Percentiles rank a stretch among this genome's conserved stretches.
These are phyloP conservation scores for Paralvinella palmiformis DNA, from an alignment of 1,140 invertebrate genomes.

Conservation along the genomic window DNA sequence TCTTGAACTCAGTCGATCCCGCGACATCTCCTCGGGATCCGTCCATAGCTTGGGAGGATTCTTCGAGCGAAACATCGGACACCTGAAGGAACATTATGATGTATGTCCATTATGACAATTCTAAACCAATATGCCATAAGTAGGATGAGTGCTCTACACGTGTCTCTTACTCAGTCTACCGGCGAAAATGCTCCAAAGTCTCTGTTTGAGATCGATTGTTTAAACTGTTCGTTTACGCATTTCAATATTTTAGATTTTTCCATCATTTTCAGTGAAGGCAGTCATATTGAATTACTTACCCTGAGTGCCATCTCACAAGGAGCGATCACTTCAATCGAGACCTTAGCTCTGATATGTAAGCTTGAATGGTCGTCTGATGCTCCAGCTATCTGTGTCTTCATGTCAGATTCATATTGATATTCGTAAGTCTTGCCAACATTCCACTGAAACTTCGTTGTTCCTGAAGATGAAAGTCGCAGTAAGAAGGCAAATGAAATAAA, in stretches of 20 bases:
- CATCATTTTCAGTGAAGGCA: too few relatives aligned
- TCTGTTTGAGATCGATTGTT: too few relatives aligned
- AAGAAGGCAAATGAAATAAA: too few relatives aligned
- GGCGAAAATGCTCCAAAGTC: too few relatives aligned
- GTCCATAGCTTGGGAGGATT: constrained; percentile 51
- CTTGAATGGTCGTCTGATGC: constrained; percentile 55
- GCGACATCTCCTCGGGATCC: constrained; percentile 40
- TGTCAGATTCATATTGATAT: constrained; percentile 60
- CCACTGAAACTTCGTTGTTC: constrained; percentile 58
- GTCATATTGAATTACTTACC: too few relatives aligned
- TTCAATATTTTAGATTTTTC: too few relatives aligned
- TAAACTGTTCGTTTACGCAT: too few relatives aligned
- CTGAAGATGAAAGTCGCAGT: too few relatives aligned
- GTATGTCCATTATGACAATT: too few relatives aligned
- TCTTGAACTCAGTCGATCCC: constrained; percentile 29
- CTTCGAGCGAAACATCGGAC: constrained; percentile 32
- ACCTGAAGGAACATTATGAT: constrained; percentile 29
- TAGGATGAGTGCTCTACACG: too few relatives aligned
- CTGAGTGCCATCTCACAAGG: constrained; percentile 61
- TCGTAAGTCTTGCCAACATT: constrained; percentile 59
- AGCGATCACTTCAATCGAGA: constrained; percentile 57
- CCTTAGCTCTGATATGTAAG: constrained; percentile 56
- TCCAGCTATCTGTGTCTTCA: constrained; percentile 57
- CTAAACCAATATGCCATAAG: too few relatives aligned
- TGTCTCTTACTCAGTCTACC: too few relatives aligned